A percentile compares a stretch with the other conserved stretches of the same genome.
Evolutionary conservation across 2,888 invertebrate genomes (phyloP).

Genomic region (Acleris laterana): DNA sequence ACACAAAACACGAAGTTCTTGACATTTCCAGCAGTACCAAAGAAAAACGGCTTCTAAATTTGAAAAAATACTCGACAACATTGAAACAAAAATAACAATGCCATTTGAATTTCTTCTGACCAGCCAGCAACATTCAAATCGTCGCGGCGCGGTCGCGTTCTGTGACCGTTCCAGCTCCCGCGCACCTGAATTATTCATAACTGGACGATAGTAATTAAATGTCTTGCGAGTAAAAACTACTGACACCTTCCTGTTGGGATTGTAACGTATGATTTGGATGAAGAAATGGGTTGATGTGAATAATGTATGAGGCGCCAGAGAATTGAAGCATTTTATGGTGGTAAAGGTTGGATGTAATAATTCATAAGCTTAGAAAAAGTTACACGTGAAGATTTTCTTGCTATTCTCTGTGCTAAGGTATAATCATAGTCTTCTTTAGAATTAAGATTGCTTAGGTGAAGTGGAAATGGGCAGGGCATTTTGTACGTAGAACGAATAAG

Average conservation of each 20-base stretch:
- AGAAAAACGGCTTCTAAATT: too few relatives aligned
- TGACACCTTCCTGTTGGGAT: constrained; percentile 74
- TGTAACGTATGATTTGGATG: constrained; percentile 49
- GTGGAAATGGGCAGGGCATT: too few relatives aligned
- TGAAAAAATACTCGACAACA: too few relatives aligned
- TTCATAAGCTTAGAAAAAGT: constrained; percentile 13
- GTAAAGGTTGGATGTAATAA: constrained; percentile 6
- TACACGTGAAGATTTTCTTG: neutral
- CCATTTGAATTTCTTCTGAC: constrained; percentile 14
- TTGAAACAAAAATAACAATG: neutral
- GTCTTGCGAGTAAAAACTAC: constrained; percentile 73
- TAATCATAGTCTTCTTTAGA: too few relatives aligned
- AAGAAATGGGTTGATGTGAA: constrained; percentile 39
- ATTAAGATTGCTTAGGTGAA: too few relatives aligned
- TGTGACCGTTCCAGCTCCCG: constrained; percentile 78
- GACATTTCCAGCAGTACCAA: too few relatives aligned
- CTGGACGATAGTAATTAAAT: constrained; percentile 70
- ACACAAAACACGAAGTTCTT: too few relatives aligned
- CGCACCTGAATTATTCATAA: constrained; percentile 78
- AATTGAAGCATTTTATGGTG: constrained; percentile 30
- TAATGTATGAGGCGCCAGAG: constrained; percentile 34
- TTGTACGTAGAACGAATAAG: too few relatives aligned
- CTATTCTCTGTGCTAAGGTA: neutral
- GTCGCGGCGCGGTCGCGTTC: constrained; percentile 68
- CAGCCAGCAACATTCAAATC: constrained; percentile 31